Base-by-base conservation (phyloP, 1,140 invertebrate species). In the Brachionus angularis region DNA sequence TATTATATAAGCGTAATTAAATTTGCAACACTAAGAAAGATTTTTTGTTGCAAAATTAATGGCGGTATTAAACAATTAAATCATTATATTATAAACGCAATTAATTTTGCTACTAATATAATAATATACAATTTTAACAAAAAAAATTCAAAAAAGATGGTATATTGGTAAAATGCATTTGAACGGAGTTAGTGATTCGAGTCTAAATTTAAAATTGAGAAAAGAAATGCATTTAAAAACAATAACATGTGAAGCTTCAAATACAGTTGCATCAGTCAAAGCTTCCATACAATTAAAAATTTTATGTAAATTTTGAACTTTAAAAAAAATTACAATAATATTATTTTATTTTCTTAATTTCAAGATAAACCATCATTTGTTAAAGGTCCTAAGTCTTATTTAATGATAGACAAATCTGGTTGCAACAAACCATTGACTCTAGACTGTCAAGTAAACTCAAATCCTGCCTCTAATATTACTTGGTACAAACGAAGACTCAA, bases 201-300 rank as follows among this genome's bases (percentile, higher is more conserved):
- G 21, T 47, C 44, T 67, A 10, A 67, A 67, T 67, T 67, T 67
- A 23, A 67, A 67, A 50, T 34, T 67, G 23, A 33, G 39, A 10
- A 27, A 33, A 8, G 62, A 67, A 31, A 67, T 67, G 62, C 62
- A 67, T 42, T 47, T 47, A n/a, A 67, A 67, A 42, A 46, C 42
- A 21, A 46, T 67, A 34, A 67, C 62, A 14, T 67, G 62, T 27
- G 62, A 67, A 46, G 62, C 62, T 14, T 67, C 62, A 16, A 67
- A 67, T 31, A 46, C 27, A 31, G 62, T 67, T 3, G 62, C 62
- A 1, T 67, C 62, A n/a, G 62, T 67, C 5, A 67, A 67, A 47
- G 62, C 62, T 33, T 18, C 62, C n/a, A 23, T 67, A 18, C 62
- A 67, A 21, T 25, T 67, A 12, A 67, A 67, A 33, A 67, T 67